These are phyloP conservation scores for Phymanthus crucifer DNA, from an alignment of 92 coral and sea anemone species.

Conservation along the genomic window DNA sequence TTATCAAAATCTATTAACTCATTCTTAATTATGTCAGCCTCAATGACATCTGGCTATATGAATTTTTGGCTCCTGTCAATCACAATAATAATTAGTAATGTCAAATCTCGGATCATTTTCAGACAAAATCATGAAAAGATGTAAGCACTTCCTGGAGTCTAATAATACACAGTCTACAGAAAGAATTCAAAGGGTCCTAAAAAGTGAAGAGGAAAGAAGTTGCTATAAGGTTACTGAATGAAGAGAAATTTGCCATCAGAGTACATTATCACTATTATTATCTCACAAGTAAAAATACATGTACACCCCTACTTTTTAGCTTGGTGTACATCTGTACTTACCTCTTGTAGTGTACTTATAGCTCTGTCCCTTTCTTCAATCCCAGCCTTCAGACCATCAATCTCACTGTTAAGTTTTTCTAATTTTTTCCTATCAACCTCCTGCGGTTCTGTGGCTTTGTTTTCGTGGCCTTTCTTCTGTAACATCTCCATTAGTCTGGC, in stretches of 20 bases:
- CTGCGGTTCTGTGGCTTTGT: slow-evolving; percentile 56
- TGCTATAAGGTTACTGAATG: neutral
- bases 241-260: neutral
- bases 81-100: too few relatives aligned
- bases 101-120: too few relatives aligned
- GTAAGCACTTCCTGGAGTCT: too few relatives aligned
- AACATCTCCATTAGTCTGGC: slow-evolving; percentile 81
- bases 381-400: slow-evolving; percentile 53
- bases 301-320: neutral
- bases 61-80: too few relatives aligned
- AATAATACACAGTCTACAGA: too few relatives aligned
- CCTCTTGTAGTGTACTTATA: slow-evolving; percentile 72
- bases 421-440: slow-evolving; percentile 66
- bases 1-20: too few relatives aligned
- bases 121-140: too few relatives aligned
- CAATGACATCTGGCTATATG: too few relatives aligned
- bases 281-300: too few relatives aligned
- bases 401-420: slow-evolving; percentile 62
- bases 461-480: slow-evolving; percentile 70
- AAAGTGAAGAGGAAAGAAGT: too few relatives aligned
- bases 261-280: neutral
- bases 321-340: neutral
- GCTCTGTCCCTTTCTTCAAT: slow-evolving; percentile 73
- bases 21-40: too few relatives aligned
- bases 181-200: too few relatives aligned